Evolutionary conservation across 2,888 invertebrate genomes (phyloP), one percentile per base, ranked within the genome.

Genomic region (Mesorhabditis spiculigera): DNA sequence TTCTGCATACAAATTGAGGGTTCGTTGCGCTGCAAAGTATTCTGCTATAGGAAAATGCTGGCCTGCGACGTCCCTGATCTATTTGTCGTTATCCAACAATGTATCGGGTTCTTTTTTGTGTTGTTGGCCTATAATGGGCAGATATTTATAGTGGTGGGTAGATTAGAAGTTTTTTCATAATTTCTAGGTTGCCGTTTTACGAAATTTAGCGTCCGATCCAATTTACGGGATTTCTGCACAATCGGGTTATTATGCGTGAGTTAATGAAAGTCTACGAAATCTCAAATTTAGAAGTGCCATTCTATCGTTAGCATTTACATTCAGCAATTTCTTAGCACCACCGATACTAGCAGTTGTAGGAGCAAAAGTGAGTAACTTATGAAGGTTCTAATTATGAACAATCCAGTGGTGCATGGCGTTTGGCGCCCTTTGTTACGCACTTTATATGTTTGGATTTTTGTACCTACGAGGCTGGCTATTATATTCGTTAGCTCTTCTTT

Each of bases 221-320:
- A 50, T 50, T n/a, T 50, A 50, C n/a, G 58, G 58, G 58, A 50
- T 50, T 50, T 50, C 58, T 50, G 58, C 8, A 13, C 58, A 50
- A 50, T 50, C 58, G 10, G 58, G 58, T 50, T 50, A 50, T 50
- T 50, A 50, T 50, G n/a, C 58, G 58, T 50, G 58, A n/a, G 58
- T 50, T 50, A 13, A 50, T n/a, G n/a, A 50, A 50, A 50, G n/a
- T 50, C 58, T 10, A 50, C 8, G n/a, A 50, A 50, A 10, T 10
- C 8, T 50, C 8, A 50, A 50, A 13, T 50, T 50, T n/a, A 50
- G 58, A n/a, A 50, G 58, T 50, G 8, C 58, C 10, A 50, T 50
- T 50, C n/a, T 50, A 50, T 50, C 10, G 8, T 50, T 50, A 50
- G 8, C 58, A 13, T 50, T 50, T 50, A 50, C 58, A 13, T 50